A percentile compares a stretch with the other conserved stretches of the same genome.
Evolutionary conservation across 1,140 invertebrate genomes (phyloP).

Genomic region (Venustaconcha ellipsiformis): DNA sequence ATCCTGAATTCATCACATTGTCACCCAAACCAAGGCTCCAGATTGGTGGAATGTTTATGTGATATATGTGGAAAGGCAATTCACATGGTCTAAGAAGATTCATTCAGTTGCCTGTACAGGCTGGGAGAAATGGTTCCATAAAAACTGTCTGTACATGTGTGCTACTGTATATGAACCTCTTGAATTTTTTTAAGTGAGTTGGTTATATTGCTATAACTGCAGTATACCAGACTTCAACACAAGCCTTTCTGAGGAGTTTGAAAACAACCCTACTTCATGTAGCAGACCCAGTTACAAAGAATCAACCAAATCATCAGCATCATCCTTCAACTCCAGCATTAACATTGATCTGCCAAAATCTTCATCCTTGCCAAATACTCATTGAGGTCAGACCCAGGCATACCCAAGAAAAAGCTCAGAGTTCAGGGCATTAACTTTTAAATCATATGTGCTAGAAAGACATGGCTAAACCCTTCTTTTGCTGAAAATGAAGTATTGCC

Average conservation of each 20-base stretch:
- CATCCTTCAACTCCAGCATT: too few species aligned
- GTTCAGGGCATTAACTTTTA: slow-evolving; percentile 5
- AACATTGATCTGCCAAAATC: too few species aligned
- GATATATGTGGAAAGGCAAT: too few species aligned
- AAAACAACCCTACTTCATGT: not conserved
- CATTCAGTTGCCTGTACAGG: too few species aligned
- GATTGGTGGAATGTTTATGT: too few species aligned
- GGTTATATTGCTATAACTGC: not conserved
- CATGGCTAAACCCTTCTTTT: slow-evolving; percentile 1
- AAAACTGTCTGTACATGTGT: too few species aligned
- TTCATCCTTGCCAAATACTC: not conserved
- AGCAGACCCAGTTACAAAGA: too few species aligned
- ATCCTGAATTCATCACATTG: too few species aligned
- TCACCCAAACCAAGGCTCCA: too few species aligned
- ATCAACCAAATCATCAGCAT: not conserved
- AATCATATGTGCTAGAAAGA: slow-evolving; percentile 1
- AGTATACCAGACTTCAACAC: not conserved
- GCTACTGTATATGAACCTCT: too few species aligned
- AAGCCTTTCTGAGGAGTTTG: not conserved
- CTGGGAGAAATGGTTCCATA: too few species aligned
- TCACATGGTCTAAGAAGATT: too few species aligned
- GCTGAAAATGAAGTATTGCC: slow-evolving; percentile 6
- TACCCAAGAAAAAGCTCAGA: slow-evolving; percentile 2
- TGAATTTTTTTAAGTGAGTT: not conserved
- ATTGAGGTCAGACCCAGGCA: not conserved